phyloP scores from a whole-genome alignment of 2,888 invertebrate genomes.

The Portevinia maculata region DNA sequence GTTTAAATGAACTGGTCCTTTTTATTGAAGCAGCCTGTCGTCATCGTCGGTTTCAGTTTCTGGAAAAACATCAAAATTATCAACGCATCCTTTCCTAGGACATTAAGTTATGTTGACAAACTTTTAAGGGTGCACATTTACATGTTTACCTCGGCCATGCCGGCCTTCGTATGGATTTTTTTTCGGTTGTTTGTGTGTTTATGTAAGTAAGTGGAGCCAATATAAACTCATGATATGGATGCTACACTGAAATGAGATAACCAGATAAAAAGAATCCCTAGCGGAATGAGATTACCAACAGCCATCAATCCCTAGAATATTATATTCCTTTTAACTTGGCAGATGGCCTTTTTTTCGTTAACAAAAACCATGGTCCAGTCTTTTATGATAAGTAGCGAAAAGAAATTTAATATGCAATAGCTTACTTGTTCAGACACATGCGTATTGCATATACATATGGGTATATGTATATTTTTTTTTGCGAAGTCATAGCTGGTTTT shows the following conservation, averaged over 20 bases:
- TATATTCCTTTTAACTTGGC: conserved; percentile 26
- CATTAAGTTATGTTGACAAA: conserved; percentile 48
- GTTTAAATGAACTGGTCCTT: conserved; percentile 26
- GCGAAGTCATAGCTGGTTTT: no score
- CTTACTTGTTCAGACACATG: neutral
- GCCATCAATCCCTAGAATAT: neutral
- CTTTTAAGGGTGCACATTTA: conserved; percentile 17
- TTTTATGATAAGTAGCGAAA: conserved; percentile 24
- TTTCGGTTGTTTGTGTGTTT: neutral
- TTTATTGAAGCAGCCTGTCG: neutral
- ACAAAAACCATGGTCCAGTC: conserved; percentile 30
- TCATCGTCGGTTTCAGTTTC: neutral
- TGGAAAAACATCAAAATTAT: conserved; percentile 49
- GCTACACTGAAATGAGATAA: conserved; percentile 37
- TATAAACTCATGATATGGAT: conserved; percentile 44
- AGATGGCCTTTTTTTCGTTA: conserved; percentile 27
- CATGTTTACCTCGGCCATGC: conserved; percentile 43
- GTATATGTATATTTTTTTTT: neutral
- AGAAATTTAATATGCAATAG: conserved; percentile 22
- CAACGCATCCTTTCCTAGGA: conserved; percentile 48
- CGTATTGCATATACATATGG: no score
- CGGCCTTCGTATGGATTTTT: conserved; percentile 8
- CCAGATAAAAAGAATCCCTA: conserved; percentile 8
- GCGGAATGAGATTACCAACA: neutral
- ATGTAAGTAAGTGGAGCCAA: conserved; percentile 21